Evolutionary conservation across 2,797 vertebrate genomes (phyloP).

Genomic region (Chlorospingus flavigularis): DNA sequence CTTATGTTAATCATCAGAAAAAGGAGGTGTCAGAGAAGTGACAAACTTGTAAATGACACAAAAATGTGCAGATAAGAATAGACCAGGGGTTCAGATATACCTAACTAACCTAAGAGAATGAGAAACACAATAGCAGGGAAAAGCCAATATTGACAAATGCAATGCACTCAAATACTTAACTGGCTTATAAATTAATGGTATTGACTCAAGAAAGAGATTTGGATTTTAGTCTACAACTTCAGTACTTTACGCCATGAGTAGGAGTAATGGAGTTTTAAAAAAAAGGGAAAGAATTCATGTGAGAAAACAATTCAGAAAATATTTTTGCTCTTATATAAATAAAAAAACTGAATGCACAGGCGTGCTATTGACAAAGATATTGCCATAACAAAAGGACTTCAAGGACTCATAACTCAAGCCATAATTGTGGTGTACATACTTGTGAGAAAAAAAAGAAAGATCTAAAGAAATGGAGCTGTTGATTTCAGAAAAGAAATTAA

Average conservation of each 20-base stretch:
- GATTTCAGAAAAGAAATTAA: not conserved
- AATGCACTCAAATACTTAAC: constrained; percentile 15
- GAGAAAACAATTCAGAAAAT: constrained; percentile 16
- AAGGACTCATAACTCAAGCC: not conserved
- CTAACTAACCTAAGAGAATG: not conserved
- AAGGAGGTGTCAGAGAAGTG: not conserved
- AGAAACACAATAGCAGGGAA: not conserved
- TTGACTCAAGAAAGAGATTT: constrained; percentile 36
- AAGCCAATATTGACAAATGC: constrained; percentile 51
- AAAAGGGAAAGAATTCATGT: not conserved
- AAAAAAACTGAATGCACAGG: not conserved
- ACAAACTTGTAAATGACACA: not conserved
- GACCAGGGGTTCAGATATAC: not conserved
- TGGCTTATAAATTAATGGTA: constrained; percentile 40
- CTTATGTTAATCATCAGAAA: not conserved
- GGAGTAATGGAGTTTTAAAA: not conserved
- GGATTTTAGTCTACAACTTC: not conserved
- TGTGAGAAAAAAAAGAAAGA: not conserved
- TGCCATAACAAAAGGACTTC: constrained; percentile 22
- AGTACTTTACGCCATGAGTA: not conserved
- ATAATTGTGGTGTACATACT: not conserved
- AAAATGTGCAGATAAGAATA: not conserved
- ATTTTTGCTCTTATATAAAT: constrained; percentile 20
- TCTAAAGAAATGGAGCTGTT: not conserved
- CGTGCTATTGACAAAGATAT: not conserved